Evolutionary conservation across 2,888 invertebrate genomes (phyloP), one percentile per base, ranked within the genome.

Genomic region (Platycheirus albimanus): DNA sequence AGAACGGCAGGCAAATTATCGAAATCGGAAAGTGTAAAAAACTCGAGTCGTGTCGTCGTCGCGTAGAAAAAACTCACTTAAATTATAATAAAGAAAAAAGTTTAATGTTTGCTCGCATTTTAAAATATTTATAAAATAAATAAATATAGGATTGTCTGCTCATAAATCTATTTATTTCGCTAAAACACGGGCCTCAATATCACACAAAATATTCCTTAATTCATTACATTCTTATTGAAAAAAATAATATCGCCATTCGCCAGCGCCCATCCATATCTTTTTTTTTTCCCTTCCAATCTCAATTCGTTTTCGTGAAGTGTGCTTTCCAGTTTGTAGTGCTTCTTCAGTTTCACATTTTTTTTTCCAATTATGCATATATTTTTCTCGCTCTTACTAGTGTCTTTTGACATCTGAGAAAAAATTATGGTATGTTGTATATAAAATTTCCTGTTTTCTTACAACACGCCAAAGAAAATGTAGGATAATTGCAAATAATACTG

Each of bases 221-320:
- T 10, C n/a, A 61, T n/a, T n/a, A n/a, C n/a, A n/a, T n/a, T 54
- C 19, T n/a, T 13, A 51, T 41, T 52, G 15, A 76, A 43, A 61
- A 72, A 52, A 63, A 43, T 47, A 36, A 36, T 77, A 71, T 56
- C 30, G n/a, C n/a, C n/a, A 52, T 63, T 83, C 67, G 83, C 69
- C 83, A 83, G 83, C 83, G 83, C 83, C 83, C 83, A 83, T 78
- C 77, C 63, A 67, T 77, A 66, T 67, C 20, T 58, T 61, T 30
- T 64, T 70, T 56, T 66, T 38, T 41, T 4, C 33, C 24, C 24
- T 41, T 43, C 41, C 24, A 41, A 45, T 45, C 51, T 17, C 43
- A 17, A 4, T 45, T 61, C 28, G 10, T 45, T 45, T 24, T 15
- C n/a, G 10, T 52, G 56, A 8, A 69, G 43, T 69, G 54, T 24